A percentile compares a stretch with the other conserved stretches of the same genome.
phyloP scores from a whole-genome alignment of 2,113 vertebrate species.

The Oophaga pumilio region DNA sequence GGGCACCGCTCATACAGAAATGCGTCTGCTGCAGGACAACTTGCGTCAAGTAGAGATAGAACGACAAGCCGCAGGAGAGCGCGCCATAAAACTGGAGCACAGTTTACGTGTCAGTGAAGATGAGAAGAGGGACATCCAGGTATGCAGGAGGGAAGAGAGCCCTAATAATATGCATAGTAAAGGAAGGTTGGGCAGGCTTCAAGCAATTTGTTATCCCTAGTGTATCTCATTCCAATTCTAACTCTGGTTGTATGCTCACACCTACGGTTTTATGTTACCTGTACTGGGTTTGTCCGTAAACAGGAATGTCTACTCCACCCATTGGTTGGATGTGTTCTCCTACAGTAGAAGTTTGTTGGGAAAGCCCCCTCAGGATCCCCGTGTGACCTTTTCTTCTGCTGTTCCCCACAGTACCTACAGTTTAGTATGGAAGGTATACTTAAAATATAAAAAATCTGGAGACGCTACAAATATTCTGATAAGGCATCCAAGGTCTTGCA shows the following conservation, averaged over 20 bases:
- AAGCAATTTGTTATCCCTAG: background rate
- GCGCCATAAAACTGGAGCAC: slow-evolving; percentile 64
- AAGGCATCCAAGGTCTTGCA: too few relatives aligned
- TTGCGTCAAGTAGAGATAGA: slow-evolving; percentile 65
- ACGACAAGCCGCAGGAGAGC: slow-evolving; percentile 65
- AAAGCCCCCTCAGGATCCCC: background rate
- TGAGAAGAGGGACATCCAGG: slow-evolving; percentile 71
- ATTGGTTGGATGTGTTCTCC: background rate
- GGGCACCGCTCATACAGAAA: slow-evolving; percentile 62
- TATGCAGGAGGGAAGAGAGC: slow-evolving; percentile 33
- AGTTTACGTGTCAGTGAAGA: slow-evolving; percentile 68
- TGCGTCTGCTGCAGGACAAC: slow-evolving; percentile 70
- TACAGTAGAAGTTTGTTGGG: background rate
- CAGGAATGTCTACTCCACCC: slow-evolving; percentile 1
- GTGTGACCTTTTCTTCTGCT: background rate
- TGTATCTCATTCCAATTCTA: background rate
- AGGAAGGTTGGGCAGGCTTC: background rate
- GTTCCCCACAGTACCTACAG: background rate
- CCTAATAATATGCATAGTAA: background rate
- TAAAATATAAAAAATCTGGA: background rate
- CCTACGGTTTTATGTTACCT: background rate
- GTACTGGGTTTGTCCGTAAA: background rate
- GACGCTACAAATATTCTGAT: background rate
- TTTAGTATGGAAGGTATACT: background rate
- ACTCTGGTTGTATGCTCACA: background rate